Conservation (phyloP, 2,113 vertebrate species). For the Oryzias melastigma region DNA sequence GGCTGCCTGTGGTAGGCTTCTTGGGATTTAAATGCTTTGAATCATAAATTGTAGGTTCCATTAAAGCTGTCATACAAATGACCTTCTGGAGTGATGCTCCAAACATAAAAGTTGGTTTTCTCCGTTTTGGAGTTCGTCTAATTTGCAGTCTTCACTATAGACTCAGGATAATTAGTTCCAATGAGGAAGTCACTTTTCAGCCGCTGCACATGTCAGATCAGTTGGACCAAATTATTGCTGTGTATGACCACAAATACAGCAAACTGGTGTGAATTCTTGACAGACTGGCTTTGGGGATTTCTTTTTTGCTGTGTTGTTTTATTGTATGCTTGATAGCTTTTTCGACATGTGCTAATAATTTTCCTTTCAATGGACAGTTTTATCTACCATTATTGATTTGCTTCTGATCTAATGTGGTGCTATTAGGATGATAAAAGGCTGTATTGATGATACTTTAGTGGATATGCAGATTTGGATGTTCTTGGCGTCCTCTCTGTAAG, state of each 20-base stretch:
- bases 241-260: slow-evolving; percentile 17
- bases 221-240: slow-evolving; percentile 23
- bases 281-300: neutral
- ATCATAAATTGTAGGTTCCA: slow-evolving; percentile 9
- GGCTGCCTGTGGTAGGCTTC: neutral
- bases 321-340: neutral
- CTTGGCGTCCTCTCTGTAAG: too few relatives aligned
- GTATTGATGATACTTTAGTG: too few relatives aligned
- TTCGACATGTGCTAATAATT: neutral
- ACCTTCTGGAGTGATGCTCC: slow-evolving; percentile 24
- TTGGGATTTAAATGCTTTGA: slow-evolving; percentile 6
- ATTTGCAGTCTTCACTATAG: slow-evolving; percentile 53
- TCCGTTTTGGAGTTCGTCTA: slow-evolving; percentile 35
- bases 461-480: too few relatives aligned
- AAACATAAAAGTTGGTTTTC: slow-evolving; percentile 7
- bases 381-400: too few relatives aligned
- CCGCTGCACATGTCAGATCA: slow-evolving; percentile 52
- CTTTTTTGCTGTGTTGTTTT: neutral
- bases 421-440: too few relatives aligned
- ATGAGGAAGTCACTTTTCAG: slow-evolving; percentile 66
- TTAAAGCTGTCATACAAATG: slow-evolving; percentile 4
- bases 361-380: too few relatives aligned
- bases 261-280: slow-evolving; percentile 17
- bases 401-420: too few relatives aligned
- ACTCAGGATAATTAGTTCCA: slow-evolving; percentile 63